Evolutionary conservation across 1,140 invertebrate species (phyloP).

Genomic region (Drosophila bipectinata): DNA sequence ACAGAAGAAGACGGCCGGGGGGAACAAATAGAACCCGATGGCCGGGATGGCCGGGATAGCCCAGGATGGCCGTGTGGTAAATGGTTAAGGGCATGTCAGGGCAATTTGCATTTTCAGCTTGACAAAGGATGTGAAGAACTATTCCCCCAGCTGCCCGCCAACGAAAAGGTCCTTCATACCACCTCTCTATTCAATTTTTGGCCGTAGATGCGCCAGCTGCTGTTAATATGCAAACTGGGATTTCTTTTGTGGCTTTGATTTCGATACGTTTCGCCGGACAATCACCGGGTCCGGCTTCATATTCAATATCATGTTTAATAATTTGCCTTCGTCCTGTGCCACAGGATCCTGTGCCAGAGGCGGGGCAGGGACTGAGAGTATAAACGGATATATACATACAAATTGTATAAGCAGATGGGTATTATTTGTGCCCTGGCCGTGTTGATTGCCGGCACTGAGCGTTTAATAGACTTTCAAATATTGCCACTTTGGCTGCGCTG

Average conservation of each 20-base stretch:
- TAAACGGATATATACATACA: conserved; percentile 4
- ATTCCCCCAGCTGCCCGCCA: conserved; percentile 17
- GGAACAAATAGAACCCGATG: conserved; percentile 42
- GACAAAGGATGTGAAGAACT: conserved; percentile 77
- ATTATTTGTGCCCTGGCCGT: conserved; percentile 26
- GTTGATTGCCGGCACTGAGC: conserved; percentile 62
- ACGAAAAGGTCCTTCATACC: conserved; percentile 1
- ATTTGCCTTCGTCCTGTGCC: conserved; percentile 34
- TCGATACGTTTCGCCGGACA: conserved; percentile 36
- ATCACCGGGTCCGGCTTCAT: conserved; percentile 31
- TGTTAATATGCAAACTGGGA: conserved; percentile 81
- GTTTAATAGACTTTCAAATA: conserved; percentile 81
- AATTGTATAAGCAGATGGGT: conserved; percentile 40
- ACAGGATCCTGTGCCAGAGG: neutral
- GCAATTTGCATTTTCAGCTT: conserved; percentile 81
- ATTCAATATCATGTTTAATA: conserved; percentile 79
- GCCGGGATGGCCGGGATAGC: conserved; percentile 1
- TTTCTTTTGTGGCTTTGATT: conserved; percentile 82
- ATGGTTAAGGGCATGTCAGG: conserved; percentile 81
- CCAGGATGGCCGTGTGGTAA: conserved; percentile 58
- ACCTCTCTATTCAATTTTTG: conserved; percentile 51
- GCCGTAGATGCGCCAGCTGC: conserved; percentile 56
- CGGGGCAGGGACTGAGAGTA: neutral
- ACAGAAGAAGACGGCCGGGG: conserved; percentile 32
- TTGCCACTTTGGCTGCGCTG: conserved; percentile 63